Evolutionary conservation across 2,113 vertebrate genomes (phyloP).

Genomic region (Corythoichthys haematopterus): DNA sequence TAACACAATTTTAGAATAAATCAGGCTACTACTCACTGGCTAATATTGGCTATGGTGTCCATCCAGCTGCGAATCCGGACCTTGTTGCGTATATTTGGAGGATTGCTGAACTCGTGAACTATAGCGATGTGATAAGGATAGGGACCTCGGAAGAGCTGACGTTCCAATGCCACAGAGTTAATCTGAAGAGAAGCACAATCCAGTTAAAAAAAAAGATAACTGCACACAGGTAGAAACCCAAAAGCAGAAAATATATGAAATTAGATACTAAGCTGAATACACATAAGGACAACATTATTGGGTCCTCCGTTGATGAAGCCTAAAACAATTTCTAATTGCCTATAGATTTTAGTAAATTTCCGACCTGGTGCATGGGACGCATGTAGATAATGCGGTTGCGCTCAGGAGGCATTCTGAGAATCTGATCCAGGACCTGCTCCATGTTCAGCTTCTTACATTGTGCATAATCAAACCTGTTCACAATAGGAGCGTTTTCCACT

Average conservation of each 20-base stretch:
- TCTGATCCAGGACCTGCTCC: slow-evolving; percentile 95
- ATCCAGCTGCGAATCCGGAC: slow-evolving; percentile 97
- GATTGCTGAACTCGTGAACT: slow-evolving; percentile 97
- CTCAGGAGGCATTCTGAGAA: slow-evolving; percentile 91
- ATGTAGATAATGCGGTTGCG: slow-evolving; percentile 97
- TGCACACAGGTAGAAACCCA: neutral
- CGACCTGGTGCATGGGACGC: slow-evolving; percentile 96
- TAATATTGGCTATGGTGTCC: slow-evolving; percentile 98
- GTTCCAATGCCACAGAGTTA: slow-evolving; percentile 86
- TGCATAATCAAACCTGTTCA: slow-evolving; percentile 94
- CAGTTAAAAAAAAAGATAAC: neutral
- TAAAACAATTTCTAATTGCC: too few relatives aligned
- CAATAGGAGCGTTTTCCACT: slow-evolving; percentile 89
- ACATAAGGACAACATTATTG: too few relatives aligned
- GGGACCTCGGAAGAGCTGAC: slow-evolving; percentile 91
- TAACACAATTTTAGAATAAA: neutral
- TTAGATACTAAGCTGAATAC: too few relatives aligned
- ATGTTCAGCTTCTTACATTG: slow-evolving; percentile 98
- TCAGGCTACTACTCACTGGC: slow-evolving; percentile 80
- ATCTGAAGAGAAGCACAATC: slow-evolving; percentile 68
- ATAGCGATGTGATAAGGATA: slow-evolving; percentile 96
- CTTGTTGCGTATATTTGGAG: slow-evolving; percentile 96
- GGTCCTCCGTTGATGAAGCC: too few relatives aligned
- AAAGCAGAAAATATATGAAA: neutral
- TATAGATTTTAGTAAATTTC: neutral